Evolutionary conservation across 92 coral and sea anemone genomes (phyloP).

Genomic region (Phenganax stokvisi): DNA sequence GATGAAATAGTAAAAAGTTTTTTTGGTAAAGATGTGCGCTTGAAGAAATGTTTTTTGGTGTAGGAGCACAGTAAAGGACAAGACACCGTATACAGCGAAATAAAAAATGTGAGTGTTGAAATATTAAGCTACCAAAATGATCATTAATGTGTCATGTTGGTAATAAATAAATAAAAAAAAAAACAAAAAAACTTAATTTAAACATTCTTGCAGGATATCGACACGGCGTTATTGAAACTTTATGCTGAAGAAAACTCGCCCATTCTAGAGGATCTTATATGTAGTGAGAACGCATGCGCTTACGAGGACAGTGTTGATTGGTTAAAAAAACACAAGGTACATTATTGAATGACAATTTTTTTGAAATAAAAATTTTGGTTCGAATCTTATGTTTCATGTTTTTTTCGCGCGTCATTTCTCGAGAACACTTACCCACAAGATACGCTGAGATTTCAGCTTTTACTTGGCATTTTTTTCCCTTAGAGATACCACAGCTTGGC

Average conservation of each 20-base stretch:
- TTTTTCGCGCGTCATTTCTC: background rate
- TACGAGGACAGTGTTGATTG: conserved; percentile 69
- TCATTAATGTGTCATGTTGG: background rate
- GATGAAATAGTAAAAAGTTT: too few relatives aligned
- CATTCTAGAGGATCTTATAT: conserved; percentile 59
- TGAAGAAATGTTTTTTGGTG: background rate
- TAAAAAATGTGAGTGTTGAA: conserved; percentile 23
- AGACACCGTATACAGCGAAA: conserved; percentile 1
- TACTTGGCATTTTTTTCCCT: background rate
- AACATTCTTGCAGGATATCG: conserved; percentile 61
- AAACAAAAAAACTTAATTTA: background rate
- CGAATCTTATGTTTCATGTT: background rate
- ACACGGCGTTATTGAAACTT: conserved; percentile 75
- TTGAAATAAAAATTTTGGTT: background rate
- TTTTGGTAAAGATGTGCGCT: background rate
- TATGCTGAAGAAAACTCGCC: conserved; percentile 83
- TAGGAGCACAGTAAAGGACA: conserved; percentile 40
- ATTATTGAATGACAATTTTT: background rate
- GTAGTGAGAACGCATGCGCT: conserved; percentile 70
- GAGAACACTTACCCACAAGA: background rate
- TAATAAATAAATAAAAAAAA: background rate
- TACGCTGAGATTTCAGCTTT: background rate
- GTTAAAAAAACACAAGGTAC: conserved; percentile 77
- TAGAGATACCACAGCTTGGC: conserved; percentile 84
- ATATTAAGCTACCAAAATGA: too few relatives aligned